These are phyloP conservation scores for Streptopelia turtur DNA, from an alignment of 2,797 vertebrate genomes.

Conservation along the genomic window DNA sequence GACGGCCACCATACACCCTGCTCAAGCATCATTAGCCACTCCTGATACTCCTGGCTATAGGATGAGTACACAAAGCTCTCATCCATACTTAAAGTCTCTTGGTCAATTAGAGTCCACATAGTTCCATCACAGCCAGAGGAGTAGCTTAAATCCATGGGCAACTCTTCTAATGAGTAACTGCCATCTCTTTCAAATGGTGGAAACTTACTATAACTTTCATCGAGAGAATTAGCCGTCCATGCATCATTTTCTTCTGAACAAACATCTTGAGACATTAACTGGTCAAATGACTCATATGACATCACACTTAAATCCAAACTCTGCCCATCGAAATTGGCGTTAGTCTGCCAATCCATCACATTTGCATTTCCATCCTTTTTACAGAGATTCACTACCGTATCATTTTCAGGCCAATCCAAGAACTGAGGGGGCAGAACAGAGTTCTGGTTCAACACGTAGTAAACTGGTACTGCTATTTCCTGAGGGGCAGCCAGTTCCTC, in stretches of 20 bases:
- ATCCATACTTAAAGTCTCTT: conserved; percentile 76
- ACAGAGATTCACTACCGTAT: conserved; percentile 87
- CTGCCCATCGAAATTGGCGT: conserved; percentile 79
- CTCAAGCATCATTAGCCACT: conserved; percentile 91
- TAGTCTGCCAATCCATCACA: conserved; percentile 80
- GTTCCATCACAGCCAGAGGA: conserved; percentile 72
- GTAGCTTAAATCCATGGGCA: conserved; percentile 82
- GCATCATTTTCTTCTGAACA: conserved; percentile 83
- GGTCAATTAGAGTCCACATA: conserved; percentile 67
- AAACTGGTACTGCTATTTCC: conserved; percentile 56
- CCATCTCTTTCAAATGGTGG: conserved; percentile 68
- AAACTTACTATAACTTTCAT: conserved; percentile 76
- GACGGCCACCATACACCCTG: conserved; percentile 96
- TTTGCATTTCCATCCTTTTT: conserved; percentile 83
- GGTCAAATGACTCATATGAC: conserved; percentile 72
- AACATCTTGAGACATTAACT: conserved; percentile 83
- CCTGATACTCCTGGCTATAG: conserved; percentile 88
- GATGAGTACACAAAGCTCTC: conserved; percentile 81
- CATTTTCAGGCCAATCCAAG: conserved; percentile 75
- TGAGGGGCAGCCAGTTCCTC: conserved; percentile 42
- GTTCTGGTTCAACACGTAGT: conserved; percentile 71
- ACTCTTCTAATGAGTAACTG: conserved; percentile 73
- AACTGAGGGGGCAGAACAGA: conserved; percentile 42
- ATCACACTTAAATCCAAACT: conserved; percentile 63
- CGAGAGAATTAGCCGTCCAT: conserved; percentile 80